Conservation (phyloP, 2,888 invertebrate species). For the Ectemnius lituratus region DNA sequence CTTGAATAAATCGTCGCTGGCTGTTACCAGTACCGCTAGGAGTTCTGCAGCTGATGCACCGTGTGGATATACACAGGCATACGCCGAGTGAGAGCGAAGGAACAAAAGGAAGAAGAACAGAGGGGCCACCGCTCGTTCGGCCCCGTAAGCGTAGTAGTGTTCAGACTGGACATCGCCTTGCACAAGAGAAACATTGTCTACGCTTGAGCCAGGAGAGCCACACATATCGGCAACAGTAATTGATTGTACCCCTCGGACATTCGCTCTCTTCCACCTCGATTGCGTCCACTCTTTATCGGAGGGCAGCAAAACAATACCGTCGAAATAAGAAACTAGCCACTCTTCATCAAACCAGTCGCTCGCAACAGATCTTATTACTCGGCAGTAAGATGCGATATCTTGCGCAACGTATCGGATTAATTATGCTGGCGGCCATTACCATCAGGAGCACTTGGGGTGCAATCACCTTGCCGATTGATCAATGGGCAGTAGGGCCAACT, state of each 20-base stretch:
- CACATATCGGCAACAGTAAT: slow-evolving; percentile 18
- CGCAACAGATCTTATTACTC: slow-evolving; percentile 2
- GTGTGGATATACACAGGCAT: slow-evolving; percentile 7
- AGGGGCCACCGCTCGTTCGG: slow-evolving; percentile 11
- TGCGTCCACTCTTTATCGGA: background rate
- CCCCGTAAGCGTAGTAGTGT: slow-evolving; percentile 10
- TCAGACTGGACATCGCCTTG: slow-evolving; percentile 14
- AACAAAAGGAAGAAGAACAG: slow-evolving; percentile 36
- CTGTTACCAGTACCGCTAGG: slow-evolving; percentile 47
- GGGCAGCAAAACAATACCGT: background rate
- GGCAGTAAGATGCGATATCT: slow-evolving; percentile 2
- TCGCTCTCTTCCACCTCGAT: background rate
- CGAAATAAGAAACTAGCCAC: slow-evolving; percentile 2
- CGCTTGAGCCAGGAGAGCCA: slow-evolving; percentile 20
- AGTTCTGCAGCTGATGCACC: slow-evolving; percentile 45
- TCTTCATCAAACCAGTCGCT: slow-evolving; percentile 7
- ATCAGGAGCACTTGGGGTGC: slow-evolving; percentile 1
- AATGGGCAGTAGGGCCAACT: background rate
- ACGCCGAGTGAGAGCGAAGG: slow-evolving; percentile 11
- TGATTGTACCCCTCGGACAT: background rate
- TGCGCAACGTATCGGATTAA: slow-evolving; percentile 36
- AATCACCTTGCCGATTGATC: slow-evolving; percentile 5
- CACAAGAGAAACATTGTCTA: slow-evolving; percentile 35
- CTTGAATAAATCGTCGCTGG: slow-evolving; percentile 51
- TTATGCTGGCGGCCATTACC: slow-evolving; percentile 29